Percentiles rank a stretch among this genome's conserved stretches.
phyloP scores from a whole-genome alignment of 2,888 invertebrate genomes.

The Nephrotoma guestfalica region DNA sequence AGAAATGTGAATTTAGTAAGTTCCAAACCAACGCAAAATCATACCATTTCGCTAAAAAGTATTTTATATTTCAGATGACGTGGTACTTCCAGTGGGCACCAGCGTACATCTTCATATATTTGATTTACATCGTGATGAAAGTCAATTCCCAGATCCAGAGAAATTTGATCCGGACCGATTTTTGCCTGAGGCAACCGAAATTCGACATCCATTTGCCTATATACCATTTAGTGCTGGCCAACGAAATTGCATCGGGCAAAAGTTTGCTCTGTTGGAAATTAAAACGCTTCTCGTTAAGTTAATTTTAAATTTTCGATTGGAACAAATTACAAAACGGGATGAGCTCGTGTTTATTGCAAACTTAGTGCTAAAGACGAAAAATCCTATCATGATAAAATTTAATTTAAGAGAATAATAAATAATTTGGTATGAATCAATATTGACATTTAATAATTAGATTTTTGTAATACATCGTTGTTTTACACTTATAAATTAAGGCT shows the following conservation, averaged over 20 bases:
- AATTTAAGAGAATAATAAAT: not conserved
- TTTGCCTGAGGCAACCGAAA: constrained; percentile 28
- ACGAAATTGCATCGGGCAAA: not conserved
- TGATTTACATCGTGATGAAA: constrained; percentile 47
- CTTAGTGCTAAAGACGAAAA: constrained; percentile 33
- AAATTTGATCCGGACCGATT: constrained; percentile 45
- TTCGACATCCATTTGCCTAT: constrained; percentile 46
- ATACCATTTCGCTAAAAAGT: not conserved
- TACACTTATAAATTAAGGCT: not conserved
- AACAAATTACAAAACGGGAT: constrained; percentile 33
- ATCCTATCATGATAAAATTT: not conserved
- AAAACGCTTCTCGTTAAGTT: not conserved
- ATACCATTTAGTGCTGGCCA: constrained; percentile 41
- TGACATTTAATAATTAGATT: no score
- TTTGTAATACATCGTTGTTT: not conserved
- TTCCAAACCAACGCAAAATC: not conserved
- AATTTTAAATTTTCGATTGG: constrained; percentile 39
- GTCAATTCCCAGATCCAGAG: constrained; percentile 46
- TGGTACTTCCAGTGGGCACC: constrained; percentile 35
- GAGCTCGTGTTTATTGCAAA: constrained; percentile 33
- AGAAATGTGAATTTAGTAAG: constrained; percentile 13
- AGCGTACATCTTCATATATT: constrained; percentile 41
- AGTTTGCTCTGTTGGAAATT: not conserved
- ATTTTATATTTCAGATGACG: constrained; percentile 12
- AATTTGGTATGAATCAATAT: not conserved